Evolutionary conservation across 2,113 vertebrate species (phyloP).

Genomic region (Meriones unguiculatus): DNA sequence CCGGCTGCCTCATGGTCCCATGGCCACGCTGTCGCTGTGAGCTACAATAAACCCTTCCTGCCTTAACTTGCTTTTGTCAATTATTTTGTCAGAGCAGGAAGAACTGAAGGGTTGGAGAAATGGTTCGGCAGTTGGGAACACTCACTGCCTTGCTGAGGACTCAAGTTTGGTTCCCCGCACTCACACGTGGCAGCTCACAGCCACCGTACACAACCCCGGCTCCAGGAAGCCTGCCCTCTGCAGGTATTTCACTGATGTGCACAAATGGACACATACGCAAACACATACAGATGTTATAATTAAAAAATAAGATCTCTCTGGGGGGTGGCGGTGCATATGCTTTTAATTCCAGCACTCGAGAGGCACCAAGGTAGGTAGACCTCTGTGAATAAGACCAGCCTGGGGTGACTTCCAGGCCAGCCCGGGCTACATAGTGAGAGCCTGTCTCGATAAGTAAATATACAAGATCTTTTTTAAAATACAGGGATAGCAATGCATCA

Average conservation of each 20-base stretch:
- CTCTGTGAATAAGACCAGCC: not conserved
- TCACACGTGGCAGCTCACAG: not conserved
- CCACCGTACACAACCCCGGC: not conserved
- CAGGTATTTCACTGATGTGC: not conserved
- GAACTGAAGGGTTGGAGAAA: not conserved
- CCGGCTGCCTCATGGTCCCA: not conserved
- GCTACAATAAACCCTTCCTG: not conserved
- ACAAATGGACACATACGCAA: not conserved
- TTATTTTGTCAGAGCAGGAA: not conserved
- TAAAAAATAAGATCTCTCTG: not conserved
- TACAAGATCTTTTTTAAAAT: not conserved
- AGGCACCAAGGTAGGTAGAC: not conserved
- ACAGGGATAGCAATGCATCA: too few species aligned
- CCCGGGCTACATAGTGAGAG: not conserved
- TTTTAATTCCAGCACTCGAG: not conserved
- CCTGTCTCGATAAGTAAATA: not conserved
- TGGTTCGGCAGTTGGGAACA: not conserved
- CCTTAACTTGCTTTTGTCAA: not conserved
- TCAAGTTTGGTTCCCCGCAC: not conserved
- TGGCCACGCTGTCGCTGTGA: too few species aligned
- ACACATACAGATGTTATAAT: not conserved
- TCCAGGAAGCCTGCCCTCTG: not conserved
- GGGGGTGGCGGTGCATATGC: not conserved
- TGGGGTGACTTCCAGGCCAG: not conserved
- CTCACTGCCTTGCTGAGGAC: not conserved